These are phyloP conservation scores for Adineta ricciae DNA, from an alignment of 2,888 invertebrate species.

Conservation along the genomic window DNA sequence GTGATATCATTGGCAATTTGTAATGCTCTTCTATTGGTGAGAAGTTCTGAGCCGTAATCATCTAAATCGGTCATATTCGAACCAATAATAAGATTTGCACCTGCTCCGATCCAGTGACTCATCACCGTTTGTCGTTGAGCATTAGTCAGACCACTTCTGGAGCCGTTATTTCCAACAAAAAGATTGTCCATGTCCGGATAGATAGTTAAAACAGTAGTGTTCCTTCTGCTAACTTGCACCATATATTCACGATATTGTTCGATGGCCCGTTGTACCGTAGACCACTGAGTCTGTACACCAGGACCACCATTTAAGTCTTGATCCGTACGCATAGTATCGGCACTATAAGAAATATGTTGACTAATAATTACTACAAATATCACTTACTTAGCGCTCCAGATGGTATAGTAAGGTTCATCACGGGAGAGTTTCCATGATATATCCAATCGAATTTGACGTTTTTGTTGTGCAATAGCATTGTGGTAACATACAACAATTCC, in stretches of 20 bases:
- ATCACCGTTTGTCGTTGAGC: neutral
- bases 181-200: neutral
- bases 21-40: neutral
- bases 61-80: neutral
- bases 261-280: neutral
- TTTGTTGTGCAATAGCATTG: neutral
- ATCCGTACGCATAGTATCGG: neutral
- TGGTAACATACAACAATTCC: neutral
- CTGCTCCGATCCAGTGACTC: neutral
- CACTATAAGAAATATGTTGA: neutral
- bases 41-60: neutral
- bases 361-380: neutral
- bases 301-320: neutral
- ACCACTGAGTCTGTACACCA: neutral
- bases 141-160: neutral
- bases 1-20: neutral
- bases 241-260: neutral
- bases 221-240: neutral
- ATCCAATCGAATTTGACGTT: neutral
- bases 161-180: neutral
- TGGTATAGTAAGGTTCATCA: neutral
- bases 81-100: neutral
- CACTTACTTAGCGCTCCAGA: neutral
- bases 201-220: neutral
- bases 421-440: neutral